Evolutionary conservation across 2,797 vertebrate genomes (phyloP), one percentile per base, ranked within the genome.

Genomic region (Yasuhikotakia modesta): DNA sequence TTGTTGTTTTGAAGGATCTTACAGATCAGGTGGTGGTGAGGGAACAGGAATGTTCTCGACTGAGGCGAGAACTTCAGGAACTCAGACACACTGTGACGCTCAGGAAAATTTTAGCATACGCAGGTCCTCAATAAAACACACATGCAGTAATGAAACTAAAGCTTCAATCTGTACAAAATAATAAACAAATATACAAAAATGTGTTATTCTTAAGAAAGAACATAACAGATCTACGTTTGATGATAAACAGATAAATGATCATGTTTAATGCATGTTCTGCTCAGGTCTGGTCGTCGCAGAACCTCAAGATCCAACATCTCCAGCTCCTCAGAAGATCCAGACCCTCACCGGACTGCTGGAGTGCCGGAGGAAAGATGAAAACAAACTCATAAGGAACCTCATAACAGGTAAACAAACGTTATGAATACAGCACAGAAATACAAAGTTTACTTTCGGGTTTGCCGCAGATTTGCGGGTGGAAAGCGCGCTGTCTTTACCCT

Each of bases 321-420:
- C 1, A 46, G 57, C 61, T 0, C 5, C 73, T 14, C 86, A 32
- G 0, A 16, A 24, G 0, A 89, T 10, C 80, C 0, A 79, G 72
- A 22, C n/a, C 46, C 3, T 90, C 17, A 82, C 85, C 3, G 92
- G 94, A 79, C 84, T 95, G 75, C 82, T 96, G 65, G 91, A 87
- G 2, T 95, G 94, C 82, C 87, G 84, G 75, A 92, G 88, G 79
- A 92, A 78, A 87, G 94, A 95, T 0, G 90, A 95, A 87, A 83
- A 80, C 57, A 91, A 87, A 78, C 92, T 95, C 10, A 86, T 95
- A 75, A 95, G 91, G 85, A 92, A 90, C 46, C 68, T 95, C n/a
- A 88, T 95, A 85, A 93, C 91, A 84, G 94, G 95, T 95, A 22
- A 72, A 17, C n/a, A 19, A 17, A 6, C 27, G 22, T 10, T 1